phyloP scores from a whole-genome alignment of 35 echinoderm and acorn worm genomes.

The Heliocidaris erythrogramma region DNA sequence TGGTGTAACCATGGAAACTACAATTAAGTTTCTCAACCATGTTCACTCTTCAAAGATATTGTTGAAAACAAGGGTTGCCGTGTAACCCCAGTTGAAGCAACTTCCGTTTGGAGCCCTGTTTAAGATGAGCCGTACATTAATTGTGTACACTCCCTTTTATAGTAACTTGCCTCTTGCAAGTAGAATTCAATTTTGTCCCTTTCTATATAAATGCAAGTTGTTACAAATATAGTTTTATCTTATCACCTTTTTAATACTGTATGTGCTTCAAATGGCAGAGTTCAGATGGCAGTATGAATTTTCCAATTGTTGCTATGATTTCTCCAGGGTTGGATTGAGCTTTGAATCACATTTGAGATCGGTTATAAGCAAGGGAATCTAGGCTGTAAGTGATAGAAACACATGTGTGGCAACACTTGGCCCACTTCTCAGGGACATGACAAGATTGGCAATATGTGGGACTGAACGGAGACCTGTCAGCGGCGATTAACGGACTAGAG shows the following conservation, averaged over 20 bases:
- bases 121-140: too few species aligned
- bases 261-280: not conserved
- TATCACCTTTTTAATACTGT: not conserved
- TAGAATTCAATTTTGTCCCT: too few species aligned
- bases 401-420: slow-evolving; percentile 7
- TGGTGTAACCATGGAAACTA: too few species aligned
- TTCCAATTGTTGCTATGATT: not conserved
- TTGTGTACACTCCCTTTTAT: too few species aligned
- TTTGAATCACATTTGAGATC: not conserved
- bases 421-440: not conserved
- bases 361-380: not conserved
- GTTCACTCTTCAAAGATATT: too few species aligned
- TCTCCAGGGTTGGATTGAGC: not conserved
- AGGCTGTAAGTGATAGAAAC: not conserved
- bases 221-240: too few species aligned
- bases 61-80: too few species aligned
- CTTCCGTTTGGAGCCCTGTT: too few species aligned
- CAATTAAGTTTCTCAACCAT: too few species aligned
- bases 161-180: too few species aligned
- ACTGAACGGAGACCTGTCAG: not conserved
- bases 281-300: not conserved
- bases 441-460: not conserved
- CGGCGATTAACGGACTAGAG: not conserved
- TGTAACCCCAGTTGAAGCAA: too few species aligned
- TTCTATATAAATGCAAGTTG: too few species aligned